Conservation (phyloP, 1,140 invertebrate genomes). For the Gonioctena quinquepunctata region DNA sequence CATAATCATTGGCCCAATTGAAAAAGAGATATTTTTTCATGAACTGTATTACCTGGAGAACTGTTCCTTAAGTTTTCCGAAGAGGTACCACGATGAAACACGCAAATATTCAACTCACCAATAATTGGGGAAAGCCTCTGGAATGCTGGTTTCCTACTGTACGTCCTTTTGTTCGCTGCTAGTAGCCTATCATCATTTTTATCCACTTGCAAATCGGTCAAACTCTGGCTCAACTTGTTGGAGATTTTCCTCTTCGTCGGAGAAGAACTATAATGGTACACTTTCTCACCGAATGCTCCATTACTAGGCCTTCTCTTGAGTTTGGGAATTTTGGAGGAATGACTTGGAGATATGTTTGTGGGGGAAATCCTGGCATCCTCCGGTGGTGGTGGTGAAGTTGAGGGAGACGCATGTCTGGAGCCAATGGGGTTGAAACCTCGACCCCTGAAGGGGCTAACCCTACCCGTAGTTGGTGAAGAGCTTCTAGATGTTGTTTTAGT, state of each 20-base stretch:
- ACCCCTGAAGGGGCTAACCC: slow-evolving; percentile 63
- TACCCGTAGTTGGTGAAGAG: slow-evolving; percentile 56
- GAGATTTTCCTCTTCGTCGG: slow-evolving; percentile 27
- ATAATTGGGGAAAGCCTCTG: slow-evolving; percentile 49
- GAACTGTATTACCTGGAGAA: no score
- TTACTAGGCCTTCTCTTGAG: slow-evolving; percentile 31
- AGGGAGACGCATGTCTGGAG: slow-evolving; percentile 48
- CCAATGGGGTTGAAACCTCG: slow-evolving; percentile 60
- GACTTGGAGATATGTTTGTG: slow-evolving; percentile 11
- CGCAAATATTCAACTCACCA: slow-evolving; percentile 24
- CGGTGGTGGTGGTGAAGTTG: slow-evolving; percentile 46
- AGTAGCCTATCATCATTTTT: slow-evolving; percentile 34
- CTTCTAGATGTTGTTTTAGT: slow-evolving; percentile 54
- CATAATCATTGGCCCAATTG: no score
- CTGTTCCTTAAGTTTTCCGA: no score
- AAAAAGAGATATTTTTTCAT: no score
- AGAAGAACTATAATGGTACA: slow-evolving; percentile 22
- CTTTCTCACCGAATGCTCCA: slow-evolving; percentile 38
- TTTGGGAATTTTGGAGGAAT: slow-evolving; percentile 39
- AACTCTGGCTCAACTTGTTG: slow-evolving; percentile 46
- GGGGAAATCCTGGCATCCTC: slow-evolving; percentile 23
- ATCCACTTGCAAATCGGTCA: slow-evolving; percentile 45
- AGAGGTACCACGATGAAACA: no score
- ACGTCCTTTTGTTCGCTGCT: slow-evolving; percentile 27
- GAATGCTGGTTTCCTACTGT: slow-evolving; percentile 32